Evolutionary conservation across 2,888 invertebrate species (phyloP).

Genomic region (Phengaris arion): DNA sequence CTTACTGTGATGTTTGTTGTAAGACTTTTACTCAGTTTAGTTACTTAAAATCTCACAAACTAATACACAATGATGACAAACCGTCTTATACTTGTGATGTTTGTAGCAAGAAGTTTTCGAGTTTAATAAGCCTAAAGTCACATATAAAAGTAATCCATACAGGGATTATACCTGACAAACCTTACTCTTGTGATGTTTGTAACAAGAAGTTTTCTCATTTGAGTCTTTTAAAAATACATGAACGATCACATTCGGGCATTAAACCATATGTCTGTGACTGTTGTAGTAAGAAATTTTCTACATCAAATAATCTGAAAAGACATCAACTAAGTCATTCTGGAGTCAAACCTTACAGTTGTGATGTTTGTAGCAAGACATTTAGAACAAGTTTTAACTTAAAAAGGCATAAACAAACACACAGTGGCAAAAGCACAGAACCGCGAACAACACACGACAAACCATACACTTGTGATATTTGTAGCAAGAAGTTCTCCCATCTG

Average conservation of each 20-base stretch:
- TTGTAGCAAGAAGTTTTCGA: background rate
- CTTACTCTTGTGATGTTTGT: slow-evolving; percentile 4
- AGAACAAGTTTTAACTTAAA: background rate
- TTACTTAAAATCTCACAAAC: no score
- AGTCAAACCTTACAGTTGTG: background rate
- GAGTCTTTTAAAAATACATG: background rate
- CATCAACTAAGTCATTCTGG: no score
- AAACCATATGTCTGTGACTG: no score
- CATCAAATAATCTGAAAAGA: no score
- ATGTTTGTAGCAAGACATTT: background rate
- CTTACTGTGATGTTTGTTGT: no score
- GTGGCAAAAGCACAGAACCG: background rate
- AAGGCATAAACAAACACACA: background rate
- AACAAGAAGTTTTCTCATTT: background rate
- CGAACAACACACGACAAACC: no score
- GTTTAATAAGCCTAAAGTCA: background rate
- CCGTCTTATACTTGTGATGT: background rate
- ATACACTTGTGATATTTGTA: no score
- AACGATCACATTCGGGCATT: background rate
- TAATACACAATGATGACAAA: no score
- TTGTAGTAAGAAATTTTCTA: no score
- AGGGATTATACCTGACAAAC: background rate
- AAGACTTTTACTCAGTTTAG: no score
- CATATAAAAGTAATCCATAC: background rate
- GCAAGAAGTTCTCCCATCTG: no score